These are phyloP conservation scores for Progne subis DNA, from an alignment of 2,113 vertebrate genomes.

Conservation along the genomic window DNA sequence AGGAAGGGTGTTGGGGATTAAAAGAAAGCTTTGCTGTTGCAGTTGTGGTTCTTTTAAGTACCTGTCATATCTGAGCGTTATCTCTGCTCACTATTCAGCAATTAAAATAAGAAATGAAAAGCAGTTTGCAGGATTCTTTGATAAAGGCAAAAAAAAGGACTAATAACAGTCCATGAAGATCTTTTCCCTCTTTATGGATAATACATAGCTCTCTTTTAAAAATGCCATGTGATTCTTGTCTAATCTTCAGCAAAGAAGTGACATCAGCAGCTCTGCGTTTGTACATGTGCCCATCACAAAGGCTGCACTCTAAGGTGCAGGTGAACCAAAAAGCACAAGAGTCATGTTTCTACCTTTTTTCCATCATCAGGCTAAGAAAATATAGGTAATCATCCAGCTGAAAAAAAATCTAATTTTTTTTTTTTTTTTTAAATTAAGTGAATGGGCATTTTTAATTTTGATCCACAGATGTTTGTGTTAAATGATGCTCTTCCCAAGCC, in stretches of 20 bases:
- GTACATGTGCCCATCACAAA: neutral
- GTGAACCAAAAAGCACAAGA: neutral
- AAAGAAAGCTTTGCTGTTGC: neutral
- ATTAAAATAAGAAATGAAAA: neutral
- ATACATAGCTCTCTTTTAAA: neutral
- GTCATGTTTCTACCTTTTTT: slow-evolving; percentile 2
- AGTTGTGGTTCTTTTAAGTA: neutral
- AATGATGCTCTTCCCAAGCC: neutral
- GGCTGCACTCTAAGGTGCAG: neutral
- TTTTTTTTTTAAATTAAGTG: neutral
- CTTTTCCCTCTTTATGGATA: neutral
- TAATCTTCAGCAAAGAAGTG: neutral
- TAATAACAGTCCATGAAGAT: neutral
- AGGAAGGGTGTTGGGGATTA: neutral
- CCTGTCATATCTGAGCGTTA: neutral
- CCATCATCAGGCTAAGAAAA: neutral
- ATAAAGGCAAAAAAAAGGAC: neutral
- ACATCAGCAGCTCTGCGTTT: neutral
- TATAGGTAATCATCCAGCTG: neutral
- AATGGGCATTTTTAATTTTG: neutral
- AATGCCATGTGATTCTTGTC: neutral
- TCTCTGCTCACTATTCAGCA: neutral
- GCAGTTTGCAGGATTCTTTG: neutral
- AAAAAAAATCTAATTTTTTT: neutral
- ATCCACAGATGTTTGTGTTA: neutral